Evolutionary conservation across 2,113 vertebrate species (phyloP), one percentile per base, ranked within the genome.

Genomic region (Probosciger aterrimus): DNA sequence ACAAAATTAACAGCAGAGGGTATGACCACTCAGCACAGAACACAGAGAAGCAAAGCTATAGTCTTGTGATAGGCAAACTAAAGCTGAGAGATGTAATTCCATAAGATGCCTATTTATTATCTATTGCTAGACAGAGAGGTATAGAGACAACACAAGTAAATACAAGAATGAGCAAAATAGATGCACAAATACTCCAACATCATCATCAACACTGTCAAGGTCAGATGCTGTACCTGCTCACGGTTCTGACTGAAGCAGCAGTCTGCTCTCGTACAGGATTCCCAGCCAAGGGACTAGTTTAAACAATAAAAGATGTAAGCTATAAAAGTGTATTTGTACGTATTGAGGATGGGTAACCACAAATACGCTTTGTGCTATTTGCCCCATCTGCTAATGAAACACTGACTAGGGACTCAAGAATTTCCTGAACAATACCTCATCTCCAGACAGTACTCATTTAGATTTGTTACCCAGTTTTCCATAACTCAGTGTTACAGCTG

Each of bases 151-250:
- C 14, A 22, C 7, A 43, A 55, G 5, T 5, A 57, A 92, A 62
- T 5, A 37, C 2, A 76, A 41, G 10, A 70, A 74, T 27, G 20
- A 85, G 8, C 27, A 69, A 64, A 82, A 52, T 0, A 46, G 11
- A 14, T 67, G 3, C 49, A 85, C 18, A 77, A 88, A 59, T 18
- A 20, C 12, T 62, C 18, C 25, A 46, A 60, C 43, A 69, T 5
- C 44, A 10, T 37, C 25, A 55, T 5, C 50, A 67, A 16, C 47
- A 7, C 0, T 2, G 7, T 15, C 22, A 41, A 68, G n/a, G 18
- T 63, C n/a, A 53, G 46, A 46, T 53, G 39, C 6, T 67, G 7
- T 17, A 37, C 11, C 23, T 8, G 18, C 39, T 53, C 19, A 41
- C 37, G 28, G 12, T 14, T 76, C 53, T 43, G 49, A 33, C 18